Conservation (phyloP, 2,797 vertebrate species). For the Tinamus major region DNA sequence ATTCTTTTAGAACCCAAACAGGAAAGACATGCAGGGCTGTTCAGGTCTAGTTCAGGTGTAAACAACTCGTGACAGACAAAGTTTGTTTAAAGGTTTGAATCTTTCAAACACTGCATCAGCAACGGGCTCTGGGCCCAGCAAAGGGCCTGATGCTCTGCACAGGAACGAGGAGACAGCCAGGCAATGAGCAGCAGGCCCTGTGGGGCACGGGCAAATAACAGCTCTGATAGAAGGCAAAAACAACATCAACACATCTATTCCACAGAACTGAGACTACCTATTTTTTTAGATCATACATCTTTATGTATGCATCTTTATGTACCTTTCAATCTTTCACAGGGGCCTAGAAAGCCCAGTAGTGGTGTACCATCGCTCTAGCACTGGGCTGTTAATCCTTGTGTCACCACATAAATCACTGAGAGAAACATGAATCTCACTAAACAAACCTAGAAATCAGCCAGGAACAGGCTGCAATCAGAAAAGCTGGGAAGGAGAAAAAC, state of each 20-base stretch:
- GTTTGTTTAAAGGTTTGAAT: neutral
- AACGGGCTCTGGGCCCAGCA: neutral
- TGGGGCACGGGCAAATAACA: rapidly evolving
- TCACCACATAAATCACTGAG: neutral
- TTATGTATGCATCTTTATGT: rapidly evolving
- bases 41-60: neutral
- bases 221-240: rapidly evolving
- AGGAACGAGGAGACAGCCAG: neutral
- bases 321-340: neutral
- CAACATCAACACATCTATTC: neutral
- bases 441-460: neutral
- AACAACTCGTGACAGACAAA: neutral
- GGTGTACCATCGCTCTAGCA: neutral
- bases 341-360: neutral
- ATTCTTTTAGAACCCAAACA: neutral
- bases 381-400: neutral
- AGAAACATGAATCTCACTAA: neutral
- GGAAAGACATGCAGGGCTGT: neutral
- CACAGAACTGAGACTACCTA: neutral
- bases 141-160: neutral
- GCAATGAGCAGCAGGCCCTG: neutral
- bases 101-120: neutral
- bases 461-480: neutral
- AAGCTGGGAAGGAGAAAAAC: neutral
- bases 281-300: neutral